Base-by-base conservation (phyloP, 2,888 invertebrate genomes). In the Spilarctia lutea region DNA sequence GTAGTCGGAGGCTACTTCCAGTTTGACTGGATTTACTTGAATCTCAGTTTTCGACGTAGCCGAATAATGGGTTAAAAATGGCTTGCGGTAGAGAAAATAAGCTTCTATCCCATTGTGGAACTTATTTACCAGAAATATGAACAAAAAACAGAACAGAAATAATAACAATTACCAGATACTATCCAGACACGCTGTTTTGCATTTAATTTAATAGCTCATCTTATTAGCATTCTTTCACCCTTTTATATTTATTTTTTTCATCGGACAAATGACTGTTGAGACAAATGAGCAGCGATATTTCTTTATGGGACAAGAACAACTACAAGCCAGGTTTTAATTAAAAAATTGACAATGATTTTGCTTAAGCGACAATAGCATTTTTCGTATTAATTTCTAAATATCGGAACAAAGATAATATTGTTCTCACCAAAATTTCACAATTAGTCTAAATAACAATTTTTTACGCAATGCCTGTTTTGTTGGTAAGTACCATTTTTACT, bases 171-270 rank as follows among this genome's bases (percentile, higher is more conserved):
- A 35, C n/a, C 2, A 66, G 65, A 35, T 66, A 13, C 11, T 66
- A 39, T 35, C n/a, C 20, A 66, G 24, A n/a, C 35, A 24, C 65
- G 65, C 65, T 39, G 39, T 39, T 39, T 66, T 39, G 65, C 65
- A 66, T 66, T 35, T 39, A 16, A 66, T 66, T 66, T 66, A 27
- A 39, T 66, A 66, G 39, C 35, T 35, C 13, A 66, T 35, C 65
- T 18, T 20, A 65, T 65, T 65, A 65, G 33, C 42, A 68, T 68
- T 68, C 18, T 63, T 63, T 30, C 7, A 60, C 30, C 60, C 60
- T 60, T 60, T 27, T 30, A 27, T 45, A 1, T 45, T 39, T 68
- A 42, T 68, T 39, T 42, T 18, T 27, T 45, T 27, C 27, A n/a
- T 6, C 16, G 7, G 10, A 66, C 11, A 65, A 35, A 65, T 35